Evolutionary conservation across 1,140 invertebrate genomes (phyloP).

Genomic region (Euwallacea similis): DNA sequence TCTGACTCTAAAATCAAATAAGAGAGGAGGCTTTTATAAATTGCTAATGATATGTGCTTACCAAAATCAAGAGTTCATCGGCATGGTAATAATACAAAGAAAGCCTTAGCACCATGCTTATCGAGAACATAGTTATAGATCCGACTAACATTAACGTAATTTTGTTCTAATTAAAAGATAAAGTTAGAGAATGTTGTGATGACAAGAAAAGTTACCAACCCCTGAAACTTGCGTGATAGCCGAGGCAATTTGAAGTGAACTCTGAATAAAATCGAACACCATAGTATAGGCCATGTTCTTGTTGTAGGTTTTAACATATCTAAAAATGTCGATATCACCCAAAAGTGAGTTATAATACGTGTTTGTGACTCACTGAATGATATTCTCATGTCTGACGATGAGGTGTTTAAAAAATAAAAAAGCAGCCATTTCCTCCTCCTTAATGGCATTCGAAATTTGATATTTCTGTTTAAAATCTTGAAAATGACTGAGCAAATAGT

Average conservation of each 20-base stretch:
- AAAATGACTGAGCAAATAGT: not conserved
- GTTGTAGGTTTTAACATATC: constrained; percentile 24
- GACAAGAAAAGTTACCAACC: not conserved
- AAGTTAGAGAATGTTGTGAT: not conserved
- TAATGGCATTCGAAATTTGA: not conserved
- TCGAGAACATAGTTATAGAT: not conserved
- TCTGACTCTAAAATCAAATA: constrained; percentile 22
- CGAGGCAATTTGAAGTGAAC: constrained; percentile 24
- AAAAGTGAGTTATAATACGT: not conserved
- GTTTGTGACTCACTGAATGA: not conserved
- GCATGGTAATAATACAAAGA: constrained; percentile 22
- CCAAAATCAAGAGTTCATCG: constrained; percentile 21
- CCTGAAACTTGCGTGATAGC: not conserved
- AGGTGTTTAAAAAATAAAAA: not conserved
- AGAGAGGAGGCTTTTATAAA: not conserved
- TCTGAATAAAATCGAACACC: constrained; percentile 31
- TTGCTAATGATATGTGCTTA: constrained; percentile 1
- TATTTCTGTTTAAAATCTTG: not conserved
- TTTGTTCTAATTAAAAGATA: not conserved
- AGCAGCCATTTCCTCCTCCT: not conserved
- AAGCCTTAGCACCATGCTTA: constrained; percentile 15
- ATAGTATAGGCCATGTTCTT: constrained; percentile 12
- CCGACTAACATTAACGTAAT: not conserved
- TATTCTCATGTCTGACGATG: constrained; percentile 1
- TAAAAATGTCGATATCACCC: constrained; percentile 1